phyloP scores from a whole-genome alignment of 1,140 invertebrate species.

The Homalodisca vitripennis region DNA sequence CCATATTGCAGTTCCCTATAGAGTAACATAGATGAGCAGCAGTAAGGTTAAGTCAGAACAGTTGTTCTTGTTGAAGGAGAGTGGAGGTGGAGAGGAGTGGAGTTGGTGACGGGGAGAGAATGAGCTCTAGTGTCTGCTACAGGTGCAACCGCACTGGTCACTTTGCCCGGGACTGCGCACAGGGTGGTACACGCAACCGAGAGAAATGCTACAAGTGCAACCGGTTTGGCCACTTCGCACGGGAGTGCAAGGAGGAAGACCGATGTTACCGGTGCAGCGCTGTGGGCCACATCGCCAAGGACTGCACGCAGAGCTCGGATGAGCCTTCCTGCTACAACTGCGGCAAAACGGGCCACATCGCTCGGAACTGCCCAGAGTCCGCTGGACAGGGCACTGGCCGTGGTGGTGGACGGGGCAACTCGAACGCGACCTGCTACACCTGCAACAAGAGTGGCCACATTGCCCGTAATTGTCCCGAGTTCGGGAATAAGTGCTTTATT shows the following conservation, averaged over 20 bases:
- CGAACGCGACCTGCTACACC: conserved; percentile 74
- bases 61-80: conserved; percentile 31
- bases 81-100: conserved; percentile 47
- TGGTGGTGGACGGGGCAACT: conserved; percentile 46
- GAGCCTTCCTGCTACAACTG: conserved; percentile 85
- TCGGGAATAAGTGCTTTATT: conserved; percentile 80
- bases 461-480: conserved; percentile 82
- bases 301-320: conserved; percentile 79
- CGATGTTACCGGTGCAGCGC: conserved; percentile 83
- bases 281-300: conserved; percentile 86
- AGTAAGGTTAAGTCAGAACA: too few species aligned
- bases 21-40: too few species aligned
- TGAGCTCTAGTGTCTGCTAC: conserved; percentile 81
- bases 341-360: conserved; percentile 85
- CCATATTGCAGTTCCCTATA: too few species aligned
- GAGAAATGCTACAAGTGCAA: conserved; percentile 96
- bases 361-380: conserved; percentile 79
- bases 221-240: conserved; percentile 87
- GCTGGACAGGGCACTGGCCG: conserved; percentile 47
- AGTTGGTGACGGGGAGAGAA: conserved; percentile 48
- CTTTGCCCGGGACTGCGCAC: conserved; percentile 82
- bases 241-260: conserved; percentile 85
- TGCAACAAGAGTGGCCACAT: conserved; percentile 88
- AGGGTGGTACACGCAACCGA: conserved; percentile 56
- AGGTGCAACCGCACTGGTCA: conserved; percentile 87